Evolutionary conservation across 2,888 invertebrate genomes (phyloP).

Genomic region (Sinohyriopsis cumingii): DNA sequence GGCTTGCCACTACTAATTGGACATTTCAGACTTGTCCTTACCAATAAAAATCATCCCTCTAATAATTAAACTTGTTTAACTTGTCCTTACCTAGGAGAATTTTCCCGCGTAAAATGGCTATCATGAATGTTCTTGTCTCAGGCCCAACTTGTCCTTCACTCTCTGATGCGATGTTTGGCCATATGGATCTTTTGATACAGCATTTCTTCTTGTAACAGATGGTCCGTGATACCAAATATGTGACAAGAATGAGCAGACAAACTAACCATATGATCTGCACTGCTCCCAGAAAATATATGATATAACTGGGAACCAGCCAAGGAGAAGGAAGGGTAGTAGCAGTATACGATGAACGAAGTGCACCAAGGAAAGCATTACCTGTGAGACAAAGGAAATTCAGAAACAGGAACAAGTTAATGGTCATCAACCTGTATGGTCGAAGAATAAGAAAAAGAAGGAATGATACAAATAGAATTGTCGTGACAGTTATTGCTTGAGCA

Average conservation of each 20-base stretch:
- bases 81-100: constrained; percentile 56
- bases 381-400: constrained; percentile 50
- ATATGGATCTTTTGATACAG: constrained; percentile 52
- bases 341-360: constrained; percentile 48
- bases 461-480: constrained; percentile 39
- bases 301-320: constrained; percentile 55
- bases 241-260: constrained; percentile 35
- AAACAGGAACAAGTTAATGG: constrained; percentile 56
- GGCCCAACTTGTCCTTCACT: constrained; percentile 49
- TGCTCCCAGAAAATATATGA: constrained; percentile 41
- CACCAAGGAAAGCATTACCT: constrained; percentile 53
- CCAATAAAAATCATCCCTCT: constrained; percentile 55
- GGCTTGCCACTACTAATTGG: constrained; percentile 36
- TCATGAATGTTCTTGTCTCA: constrained; percentile 64
- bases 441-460: constrained; percentile 41
- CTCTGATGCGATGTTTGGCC: constrained; percentile 61
- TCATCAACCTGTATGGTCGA: constrained; percentile 59
- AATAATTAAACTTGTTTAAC: no score
- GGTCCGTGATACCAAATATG: constrained; percentile 44
- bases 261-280: constrained; percentile 50
- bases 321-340: constrained; percentile 44
- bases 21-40: constrained; percentile 22
- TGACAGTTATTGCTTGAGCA: constrained; percentile 47
- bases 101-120: constrained; percentile 59
- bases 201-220: constrained; percentile 43